Conservation (phyloP, 1,140 invertebrate genomes). For the Drosophila repleta region DNA sequence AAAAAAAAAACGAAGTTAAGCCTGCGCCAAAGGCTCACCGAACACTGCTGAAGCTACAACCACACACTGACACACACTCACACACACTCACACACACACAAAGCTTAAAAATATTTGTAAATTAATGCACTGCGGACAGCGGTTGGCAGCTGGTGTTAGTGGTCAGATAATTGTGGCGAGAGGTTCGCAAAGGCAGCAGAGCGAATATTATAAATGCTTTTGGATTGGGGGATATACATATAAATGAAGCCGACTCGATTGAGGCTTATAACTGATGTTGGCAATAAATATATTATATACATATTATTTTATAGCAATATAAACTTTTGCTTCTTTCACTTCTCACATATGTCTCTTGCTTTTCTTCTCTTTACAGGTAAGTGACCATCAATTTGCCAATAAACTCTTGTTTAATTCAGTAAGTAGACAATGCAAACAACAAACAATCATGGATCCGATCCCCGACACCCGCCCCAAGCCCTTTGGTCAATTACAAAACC, state of each 20-base stretch:
- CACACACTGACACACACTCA: neutral
- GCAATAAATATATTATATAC: too few relatives aligned
- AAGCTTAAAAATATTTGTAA: slow-evolving; percentile 66
- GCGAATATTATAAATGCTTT: neutral
- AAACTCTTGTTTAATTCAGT: slow-evolving; percentile 33
- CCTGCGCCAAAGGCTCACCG: slow-evolving; percentile 33
- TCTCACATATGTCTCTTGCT: neutral
- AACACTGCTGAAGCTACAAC: slow-evolving; percentile 14
- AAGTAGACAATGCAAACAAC: slow-evolving; percentile 44
- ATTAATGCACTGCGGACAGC: slow-evolving; percentile 52
- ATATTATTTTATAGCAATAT: neutral
- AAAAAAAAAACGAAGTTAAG: slow-evolving; percentile 57
- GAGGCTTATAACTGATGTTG: neutral
- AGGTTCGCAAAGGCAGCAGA: slow-evolving; percentile 4
- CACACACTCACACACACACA: neutral
- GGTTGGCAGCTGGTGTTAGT: slow-evolving; percentile 21
- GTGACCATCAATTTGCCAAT: slow-evolving; percentile 28
- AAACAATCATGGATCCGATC: slow-evolving; percentile 14
- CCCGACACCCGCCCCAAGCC: slow-evolving; percentile 3
- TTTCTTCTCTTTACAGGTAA: slow-evolving; percentile 38
- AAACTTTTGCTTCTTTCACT: too few relatives aligned
- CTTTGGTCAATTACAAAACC: slow-evolving; percentile 57
- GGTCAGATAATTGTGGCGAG: slow-evolving; percentile 52
- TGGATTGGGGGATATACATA: neutral
- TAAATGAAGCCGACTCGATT: neutral